Evolutionary conservation across 2,797 vertebrate genomes (phyloP).

Genomic region (Tragelaphus oryx): DNA sequence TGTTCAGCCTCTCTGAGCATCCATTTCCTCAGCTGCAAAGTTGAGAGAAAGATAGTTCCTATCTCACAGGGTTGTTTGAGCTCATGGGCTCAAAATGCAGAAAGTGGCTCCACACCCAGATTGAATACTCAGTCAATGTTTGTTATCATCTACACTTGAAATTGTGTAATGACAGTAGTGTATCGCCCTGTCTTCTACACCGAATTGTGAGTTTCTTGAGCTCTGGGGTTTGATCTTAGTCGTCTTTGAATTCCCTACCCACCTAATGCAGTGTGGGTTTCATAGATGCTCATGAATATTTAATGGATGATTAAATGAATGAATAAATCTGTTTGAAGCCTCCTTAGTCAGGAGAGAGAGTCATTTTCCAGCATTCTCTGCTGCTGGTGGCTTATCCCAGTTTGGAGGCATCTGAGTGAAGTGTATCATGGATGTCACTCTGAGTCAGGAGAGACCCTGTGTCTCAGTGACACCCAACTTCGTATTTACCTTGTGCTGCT

Average conservation of each 20-base stretch:
- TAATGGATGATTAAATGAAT: conserved; percentile 50
- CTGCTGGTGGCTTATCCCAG: background rate
- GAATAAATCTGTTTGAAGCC: conserved; percentile 50
- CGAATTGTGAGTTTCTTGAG: conserved; percentile 40
- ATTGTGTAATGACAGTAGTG: background rate
- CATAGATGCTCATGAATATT: conserved; percentile 51
- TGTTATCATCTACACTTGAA: background rate
- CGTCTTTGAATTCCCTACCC: conserved; percentile 66
- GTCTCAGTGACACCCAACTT: conserved; percentile 26
- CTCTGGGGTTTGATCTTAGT: conserved; percentile 59
- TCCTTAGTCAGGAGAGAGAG: conserved; percentile 7
- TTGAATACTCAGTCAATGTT: background rate
- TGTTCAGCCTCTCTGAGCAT: background rate
- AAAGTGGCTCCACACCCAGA: background rate
- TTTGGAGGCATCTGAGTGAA: background rate
- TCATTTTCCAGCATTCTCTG: background rate
- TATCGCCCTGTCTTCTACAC: background rate
- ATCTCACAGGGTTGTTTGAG: background rate
- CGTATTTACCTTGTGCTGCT: background rate
- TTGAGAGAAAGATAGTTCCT: background rate
- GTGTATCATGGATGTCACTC: background rate
- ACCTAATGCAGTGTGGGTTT: background rate
- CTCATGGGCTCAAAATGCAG: background rate
- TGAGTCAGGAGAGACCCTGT: background rate
- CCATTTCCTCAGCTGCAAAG: background rate